These are phyloP conservation scores for Morone saxatilis DNA, from an alignment of 2,113 vertebrate genomes.

Conservation along the genomic window DNA sequence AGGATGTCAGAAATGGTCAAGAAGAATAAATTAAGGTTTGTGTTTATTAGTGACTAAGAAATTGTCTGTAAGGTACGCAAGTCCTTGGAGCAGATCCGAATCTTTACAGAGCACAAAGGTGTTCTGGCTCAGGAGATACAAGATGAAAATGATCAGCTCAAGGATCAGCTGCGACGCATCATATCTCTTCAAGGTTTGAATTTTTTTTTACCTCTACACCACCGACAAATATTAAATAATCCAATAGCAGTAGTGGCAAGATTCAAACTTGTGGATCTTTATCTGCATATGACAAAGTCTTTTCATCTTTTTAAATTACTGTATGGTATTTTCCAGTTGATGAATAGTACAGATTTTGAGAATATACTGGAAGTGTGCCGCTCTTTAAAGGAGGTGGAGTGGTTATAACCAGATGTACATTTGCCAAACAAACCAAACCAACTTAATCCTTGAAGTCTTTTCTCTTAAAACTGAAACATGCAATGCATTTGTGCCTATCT, in stretches of 20 bases:
- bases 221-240: neutral
- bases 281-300: neutral
- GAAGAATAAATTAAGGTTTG: neutral
- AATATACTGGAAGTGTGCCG: neutral
- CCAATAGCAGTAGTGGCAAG: neutral
- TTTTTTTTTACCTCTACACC: neutral
- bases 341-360: neutral
- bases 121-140: conserved; percentile 77
- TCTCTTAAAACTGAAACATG: neutral
- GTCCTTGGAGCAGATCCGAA: conserved; percentile 82
- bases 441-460: neutral
- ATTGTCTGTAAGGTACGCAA: conserved; percentile 82
- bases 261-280: neutral
- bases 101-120: conserved; percentile 81
- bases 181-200: conserved; percentile 84
- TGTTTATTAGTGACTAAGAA: neutral
- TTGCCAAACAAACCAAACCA: neutral
- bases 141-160: conserved; percentile 85
- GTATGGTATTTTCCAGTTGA: neutral
- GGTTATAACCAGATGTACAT: neutral
- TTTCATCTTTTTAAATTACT: neutral
- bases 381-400: too few relatives aligned
- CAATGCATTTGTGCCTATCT: neutral
- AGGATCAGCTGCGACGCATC: conserved; percentile 75
- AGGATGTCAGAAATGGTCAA: neutral